These are phyloP conservation scores for Eufriesea mexicana DNA, from an alignment of 1,140 invertebrate species.

Conservation along the genomic window DNA sequence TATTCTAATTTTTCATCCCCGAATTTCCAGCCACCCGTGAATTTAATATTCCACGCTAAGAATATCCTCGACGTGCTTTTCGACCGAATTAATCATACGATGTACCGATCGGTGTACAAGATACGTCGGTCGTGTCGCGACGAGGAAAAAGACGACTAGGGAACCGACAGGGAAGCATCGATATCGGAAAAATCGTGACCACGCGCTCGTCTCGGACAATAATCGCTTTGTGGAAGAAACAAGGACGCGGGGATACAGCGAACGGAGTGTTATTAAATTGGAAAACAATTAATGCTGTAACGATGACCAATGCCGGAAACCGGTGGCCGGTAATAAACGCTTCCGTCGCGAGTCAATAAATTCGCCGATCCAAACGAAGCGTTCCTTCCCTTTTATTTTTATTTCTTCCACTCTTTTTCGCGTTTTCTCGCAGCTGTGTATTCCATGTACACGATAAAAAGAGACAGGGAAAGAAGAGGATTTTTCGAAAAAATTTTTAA, in stretches of 20 bases:
- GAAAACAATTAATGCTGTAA: constrained; percentile 37
- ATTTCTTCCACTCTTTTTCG: no score
- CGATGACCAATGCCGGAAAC: not conserved
- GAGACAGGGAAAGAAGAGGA: not conserved
- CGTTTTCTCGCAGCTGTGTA: no score
- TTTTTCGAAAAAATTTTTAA: not conserved
- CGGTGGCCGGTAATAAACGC: constrained; percentile 6
- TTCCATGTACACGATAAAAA: no score
- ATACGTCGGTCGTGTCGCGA: no score
- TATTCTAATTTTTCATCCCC: no score
- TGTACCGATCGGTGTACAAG: no score
- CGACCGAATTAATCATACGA: no score
- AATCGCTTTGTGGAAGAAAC: constrained; percentile 20
- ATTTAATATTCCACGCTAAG: no score
- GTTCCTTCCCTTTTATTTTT: not conserved
- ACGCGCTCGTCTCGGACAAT: constrained; percentile 3
- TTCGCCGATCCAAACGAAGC: not conserved
- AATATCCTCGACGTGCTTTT: no score
- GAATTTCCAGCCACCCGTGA: no score
- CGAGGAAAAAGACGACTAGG: not conserved
- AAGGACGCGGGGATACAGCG: not conserved
- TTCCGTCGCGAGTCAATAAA: not conserved
- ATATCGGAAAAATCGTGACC: constrained; percentile 20
- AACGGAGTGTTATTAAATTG: constrained; percentile 38
- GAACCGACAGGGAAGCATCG: not conserved